These are phyloP conservation scores for Atrina japonica DNA, from an alignment of 2,888 invertebrate genomes.

Conservation along the genomic window DNA sequence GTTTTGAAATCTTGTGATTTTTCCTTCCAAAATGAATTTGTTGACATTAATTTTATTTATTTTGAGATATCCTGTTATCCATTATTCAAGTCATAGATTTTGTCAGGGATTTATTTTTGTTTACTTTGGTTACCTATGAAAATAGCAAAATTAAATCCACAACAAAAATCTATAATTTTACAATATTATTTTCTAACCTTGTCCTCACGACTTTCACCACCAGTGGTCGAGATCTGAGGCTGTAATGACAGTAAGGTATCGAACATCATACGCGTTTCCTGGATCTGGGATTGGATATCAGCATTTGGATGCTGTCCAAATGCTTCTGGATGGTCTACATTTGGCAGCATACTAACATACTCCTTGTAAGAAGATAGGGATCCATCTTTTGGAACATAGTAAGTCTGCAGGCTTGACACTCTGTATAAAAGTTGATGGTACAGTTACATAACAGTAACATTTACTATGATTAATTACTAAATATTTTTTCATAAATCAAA, in stretches of 20 bases:
- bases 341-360: conserved; percentile 89
- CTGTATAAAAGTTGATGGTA: conserved; percentile 83
- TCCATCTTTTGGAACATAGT: conserved; percentile 91
- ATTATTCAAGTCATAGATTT: no score
- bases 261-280: conserved; percentile 89
- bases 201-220: conserved; percentile 85
- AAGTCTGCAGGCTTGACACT: conserved; percentile 87
- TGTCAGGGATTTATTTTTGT: no score
- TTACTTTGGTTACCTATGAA: no score
- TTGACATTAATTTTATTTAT: no score
- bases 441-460: neutral
- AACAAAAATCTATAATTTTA: conserved; percentile 5
- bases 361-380: conserved; percentile 90
- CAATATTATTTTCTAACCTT: conserved; percentile 82
- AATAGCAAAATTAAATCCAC: neutral
- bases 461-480: no score
- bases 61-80: no score
- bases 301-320: conserved; percentile 95
- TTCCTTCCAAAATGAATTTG: no score
- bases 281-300: conserved; percentile 92
- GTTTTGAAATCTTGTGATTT: no score
- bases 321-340: conserved; percentile 90
- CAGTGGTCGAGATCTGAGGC: conserved; percentile 83
- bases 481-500: no score
- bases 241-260: conserved; percentile 90